Conservation (phyloP, 2,888 invertebrate genomes). For the Lottia gigantea region DNA sequence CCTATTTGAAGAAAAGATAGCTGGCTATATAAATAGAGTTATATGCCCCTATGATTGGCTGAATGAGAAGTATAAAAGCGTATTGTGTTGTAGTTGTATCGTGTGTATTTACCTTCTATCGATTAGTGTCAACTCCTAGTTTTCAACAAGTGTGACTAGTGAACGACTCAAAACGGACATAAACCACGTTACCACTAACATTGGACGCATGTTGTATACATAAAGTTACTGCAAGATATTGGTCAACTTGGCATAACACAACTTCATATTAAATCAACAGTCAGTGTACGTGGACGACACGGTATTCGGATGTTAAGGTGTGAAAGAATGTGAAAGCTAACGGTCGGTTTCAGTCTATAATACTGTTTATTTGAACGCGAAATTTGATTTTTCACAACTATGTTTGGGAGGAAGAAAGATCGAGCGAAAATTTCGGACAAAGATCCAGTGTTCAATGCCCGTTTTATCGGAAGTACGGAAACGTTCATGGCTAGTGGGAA, state of each 20-base stretch:
- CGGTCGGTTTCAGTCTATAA: background rate
- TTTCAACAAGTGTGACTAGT: slow-evolving; percentile 1
- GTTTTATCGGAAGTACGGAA: slow-evolving; percentile 54
- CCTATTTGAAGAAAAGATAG: no score
- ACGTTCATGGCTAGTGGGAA: slow-evolving; percentile 50
- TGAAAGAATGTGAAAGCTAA: background rate
- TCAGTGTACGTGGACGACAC: no score
- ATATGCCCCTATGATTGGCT: no score
- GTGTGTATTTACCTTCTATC: slow-evolving; percentile 6
- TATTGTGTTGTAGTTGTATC: background rate
- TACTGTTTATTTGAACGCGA: background rate
- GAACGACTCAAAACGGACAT: background rate
- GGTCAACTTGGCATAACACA: background rate
- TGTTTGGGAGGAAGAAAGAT: slow-evolving; percentile 50
- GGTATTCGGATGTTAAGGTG: no score
- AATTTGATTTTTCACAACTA: slow-evolving; percentile 21
- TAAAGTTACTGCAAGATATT: background rate
- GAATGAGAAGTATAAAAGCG: no score
- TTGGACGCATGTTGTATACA: background rate
- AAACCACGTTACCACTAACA: background rate
- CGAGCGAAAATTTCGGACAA: slow-evolving; percentile 54
- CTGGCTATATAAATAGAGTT: no score
- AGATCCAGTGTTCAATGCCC: slow-evolving; percentile 54
- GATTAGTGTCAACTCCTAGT: slow-evolving; percentile 3
- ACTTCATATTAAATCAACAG: no score